Evolutionary conservation across 2,113 vertebrate species (phyloP), one percentile per base, ranked within the genome.

Genomic region (Danionella cerebrum): DNA sequence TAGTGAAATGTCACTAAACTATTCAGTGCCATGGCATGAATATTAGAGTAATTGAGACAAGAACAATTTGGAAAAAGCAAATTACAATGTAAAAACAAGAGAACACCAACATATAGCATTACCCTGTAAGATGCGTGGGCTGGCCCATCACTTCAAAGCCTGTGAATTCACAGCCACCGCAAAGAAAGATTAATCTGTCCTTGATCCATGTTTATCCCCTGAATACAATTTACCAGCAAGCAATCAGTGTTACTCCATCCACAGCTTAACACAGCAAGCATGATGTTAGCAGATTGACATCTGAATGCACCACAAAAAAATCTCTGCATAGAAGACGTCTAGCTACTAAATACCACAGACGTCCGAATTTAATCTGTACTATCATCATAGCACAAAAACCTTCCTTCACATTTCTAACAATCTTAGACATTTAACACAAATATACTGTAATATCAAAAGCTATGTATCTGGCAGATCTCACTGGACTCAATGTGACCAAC

Each of bases 151-250:
- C 10, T 13, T 35, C 9, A 33, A n/a, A 36, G 10, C 22, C 33
- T 65, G n/a, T 65, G 42, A 47, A 52, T 63, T 64, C 58, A 38
- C 27, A 36, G 39, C 38, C 5, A 1, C 70, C 52, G 53, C 65
- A 72, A 62, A 27, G 65, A 36, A 35, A 55, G 74, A 72, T 80
- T 85, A 84, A 89, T 82, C 83, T 83, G 76, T 19, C 12, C n/a
- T 31, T 75, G 79, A 72, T 82, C 82, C 76, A 77, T 64, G 80
- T 78, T 76, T 62, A 83, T 79, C 76, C 59, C 45, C 29, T 1
- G 12, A 21, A 41, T 12, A 0, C 45, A 35, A 57, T 73, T 77
- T 72, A 65, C 36, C 51, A 57, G 42, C 78, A 72, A 64, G 48
- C 67, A 67, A 51, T 55, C 51, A 58, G 9, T 35, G 21, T 65